Conservation (phyloP, 1,140 invertebrate species). For the Chrysoperla carnea region DNA sequence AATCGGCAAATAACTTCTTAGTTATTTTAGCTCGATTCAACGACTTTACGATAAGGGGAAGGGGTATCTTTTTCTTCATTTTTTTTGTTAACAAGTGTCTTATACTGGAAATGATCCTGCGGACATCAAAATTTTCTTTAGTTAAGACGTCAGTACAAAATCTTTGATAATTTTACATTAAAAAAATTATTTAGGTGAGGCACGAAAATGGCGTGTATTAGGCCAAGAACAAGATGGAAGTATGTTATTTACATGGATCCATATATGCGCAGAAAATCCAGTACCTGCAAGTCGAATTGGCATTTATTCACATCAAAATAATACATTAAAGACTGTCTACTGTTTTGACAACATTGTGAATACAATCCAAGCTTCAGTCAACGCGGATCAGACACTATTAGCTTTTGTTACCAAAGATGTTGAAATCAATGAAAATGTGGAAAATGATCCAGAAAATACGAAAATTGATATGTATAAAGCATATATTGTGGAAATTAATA, state of each 20-base stretch:
- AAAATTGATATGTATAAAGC: constrained; percentile 26
- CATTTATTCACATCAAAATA: constrained; percentile 30
- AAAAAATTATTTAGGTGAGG: constrained; percentile 21
- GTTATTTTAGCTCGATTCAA: no score
- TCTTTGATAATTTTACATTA: no score
- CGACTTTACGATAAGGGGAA: no score
- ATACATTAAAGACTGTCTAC: constrained; percentile 36
- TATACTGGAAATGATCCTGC: no score
- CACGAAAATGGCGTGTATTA: constrained; percentile 54
- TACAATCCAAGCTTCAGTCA: constrained; percentile 61
- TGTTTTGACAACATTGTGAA: constrained; percentile 41
- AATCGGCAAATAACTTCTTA: no score
- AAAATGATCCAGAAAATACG: constrained; percentile 6
- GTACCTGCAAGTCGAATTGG: constrained; percentile 25
- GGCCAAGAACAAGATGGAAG: constrained; percentile 58
- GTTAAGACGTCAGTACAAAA: no score
- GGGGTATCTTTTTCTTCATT: no score
- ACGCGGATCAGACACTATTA: constrained; percentile 41
- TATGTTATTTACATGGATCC: constrained; percentile 47
- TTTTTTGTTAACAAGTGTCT: no score
- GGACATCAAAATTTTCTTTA: no score
- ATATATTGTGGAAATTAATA: constrained; percentile 38
- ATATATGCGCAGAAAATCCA: constrained; percentile 25
- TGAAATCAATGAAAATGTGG: neutral
- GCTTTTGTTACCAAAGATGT: constrained; percentile 41